phyloP scores from a whole-genome alignment of 2,888 invertebrate genomes.

The Thysanoteuthis rhombus region DNA sequence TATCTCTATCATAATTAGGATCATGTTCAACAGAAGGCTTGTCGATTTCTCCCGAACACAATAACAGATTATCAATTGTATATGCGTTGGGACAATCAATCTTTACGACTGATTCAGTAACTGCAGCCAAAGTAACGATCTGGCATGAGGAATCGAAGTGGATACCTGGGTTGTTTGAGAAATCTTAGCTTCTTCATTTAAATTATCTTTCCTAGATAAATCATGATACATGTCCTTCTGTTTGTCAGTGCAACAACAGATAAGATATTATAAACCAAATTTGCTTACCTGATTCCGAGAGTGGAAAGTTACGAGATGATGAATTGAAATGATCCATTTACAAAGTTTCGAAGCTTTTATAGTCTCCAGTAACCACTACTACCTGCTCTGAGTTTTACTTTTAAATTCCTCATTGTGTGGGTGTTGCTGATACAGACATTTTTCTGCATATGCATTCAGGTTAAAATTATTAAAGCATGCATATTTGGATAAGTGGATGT shows the following conservation, averaged over 20 bases:
- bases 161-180: too few relatives aligned
- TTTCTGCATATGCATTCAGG: background rate
- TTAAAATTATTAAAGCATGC: background rate
- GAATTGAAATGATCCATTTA: background rate
- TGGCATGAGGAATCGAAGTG: too few relatives aligned
- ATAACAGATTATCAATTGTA: too few relatives aligned
- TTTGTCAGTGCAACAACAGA: background rate
- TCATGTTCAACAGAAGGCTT: too few relatives aligned
- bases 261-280: background rate
- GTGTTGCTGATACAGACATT: background rate
- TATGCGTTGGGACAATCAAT: too few relatives aligned
- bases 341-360: background rate
- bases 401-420: background rate
- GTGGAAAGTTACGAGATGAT: background rate
- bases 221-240: background rate
- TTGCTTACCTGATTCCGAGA: background rate
- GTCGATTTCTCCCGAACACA: too few relatives aligned
- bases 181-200: too few relatives aligned
- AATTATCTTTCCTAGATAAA: background rate
- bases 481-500: background rate
- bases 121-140: too few relatives aligned
- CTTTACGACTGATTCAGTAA: too few relatives aligned
- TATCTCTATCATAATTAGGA: too few relatives aligned
- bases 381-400: background rate
- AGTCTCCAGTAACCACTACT: background rate